Conservation (phyloP, 2,797 vertebrate species). For the Sebastolobus alascanus region DNA sequence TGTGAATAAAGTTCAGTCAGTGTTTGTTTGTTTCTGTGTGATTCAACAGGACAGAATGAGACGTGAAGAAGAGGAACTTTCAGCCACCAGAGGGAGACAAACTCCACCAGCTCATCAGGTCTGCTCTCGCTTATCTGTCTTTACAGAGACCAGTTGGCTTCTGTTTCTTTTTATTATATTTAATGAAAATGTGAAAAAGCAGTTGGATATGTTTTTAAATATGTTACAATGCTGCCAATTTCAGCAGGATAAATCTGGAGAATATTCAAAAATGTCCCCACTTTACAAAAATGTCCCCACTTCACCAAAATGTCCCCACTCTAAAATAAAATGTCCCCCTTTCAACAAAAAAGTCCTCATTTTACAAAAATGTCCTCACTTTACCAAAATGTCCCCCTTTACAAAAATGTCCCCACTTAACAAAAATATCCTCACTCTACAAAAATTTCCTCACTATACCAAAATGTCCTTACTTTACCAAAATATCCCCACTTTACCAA, state of each 20-base stretch:
- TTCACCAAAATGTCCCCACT: neutral
- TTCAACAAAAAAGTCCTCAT: neutral
- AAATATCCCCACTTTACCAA: neutral
- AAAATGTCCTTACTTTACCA: neutral
- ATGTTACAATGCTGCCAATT: neutral
- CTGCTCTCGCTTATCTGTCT: neutral
- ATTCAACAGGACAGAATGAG: neutral
- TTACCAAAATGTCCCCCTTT: neutral
- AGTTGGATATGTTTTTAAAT: neutral
- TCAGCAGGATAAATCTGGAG: neutral
- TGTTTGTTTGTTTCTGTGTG: slow-evolving; percentile 24
- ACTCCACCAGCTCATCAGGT: slow-evolving; percentile 9
- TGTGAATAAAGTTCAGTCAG: slow-evolving; percentile 12
- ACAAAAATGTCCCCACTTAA: neutral
- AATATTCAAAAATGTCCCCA: neutral
- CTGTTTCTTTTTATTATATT: neutral
- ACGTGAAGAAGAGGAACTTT: neutral
- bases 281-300: neutral
- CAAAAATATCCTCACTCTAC: neutral
- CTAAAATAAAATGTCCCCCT: no score
- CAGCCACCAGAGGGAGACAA: slow-evolving; percentile 65
- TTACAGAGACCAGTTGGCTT: neutral
- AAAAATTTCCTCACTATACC: neutral
- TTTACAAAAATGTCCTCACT: neutral
- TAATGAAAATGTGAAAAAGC: neutral